phyloP scores from a whole-genome alignment of 2,888 invertebrate genomes.

The Pollenia angustigena region DNA sequence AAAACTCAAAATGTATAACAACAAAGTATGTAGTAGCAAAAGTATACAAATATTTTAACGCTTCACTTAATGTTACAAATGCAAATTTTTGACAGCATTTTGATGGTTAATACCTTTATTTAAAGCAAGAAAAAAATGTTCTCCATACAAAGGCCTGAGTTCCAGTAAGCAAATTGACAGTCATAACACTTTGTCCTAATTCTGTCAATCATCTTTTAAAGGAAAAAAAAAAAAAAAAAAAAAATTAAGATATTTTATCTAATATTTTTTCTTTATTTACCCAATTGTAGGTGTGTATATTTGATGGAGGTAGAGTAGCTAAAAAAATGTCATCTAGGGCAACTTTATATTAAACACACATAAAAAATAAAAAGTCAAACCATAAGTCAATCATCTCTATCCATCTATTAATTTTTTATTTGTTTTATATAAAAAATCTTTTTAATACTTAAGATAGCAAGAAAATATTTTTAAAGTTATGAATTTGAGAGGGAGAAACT shows the following conservation, averaged over 20 bases:
- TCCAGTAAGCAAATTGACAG: slow-evolving; percentile 14
- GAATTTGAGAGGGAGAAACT: slow-evolving; percentile 6
- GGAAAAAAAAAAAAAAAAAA: slow-evolving; percentile 15
- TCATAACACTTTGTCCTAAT: slow-evolving; percentile 75
- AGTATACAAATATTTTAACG: slow-evolving; percentile 76
- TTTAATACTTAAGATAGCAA: slow-evolving; percentile 24
- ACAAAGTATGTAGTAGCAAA: too few species aligned
- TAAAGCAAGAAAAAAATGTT: slow-evolving; percentile 13
- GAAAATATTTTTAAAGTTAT: slow-evolving; percentile 2
- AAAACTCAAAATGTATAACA: too few species aligned
- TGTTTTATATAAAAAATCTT: slow-evolving; percentile 14
- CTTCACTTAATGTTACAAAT: slow-evolving; percentile 80
- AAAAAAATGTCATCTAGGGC: not conserved
- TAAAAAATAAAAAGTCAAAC: slow-evolving; percentile 4
- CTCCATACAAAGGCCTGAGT: slow-evolving; percentile 5
- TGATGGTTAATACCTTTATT: slow-evolving; percentile 26
- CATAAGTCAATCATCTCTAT: slow-evolving; percentile 20
- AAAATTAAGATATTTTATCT: slow-evolving; percentile 36
- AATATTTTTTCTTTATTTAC: slow-evolving; percentile 29
- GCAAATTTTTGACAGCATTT: slow-evolving; percentile 76
- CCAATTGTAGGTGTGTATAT: slow-evolving; percentile 56
- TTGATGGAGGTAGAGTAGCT: slow-evolving; percentile 43
- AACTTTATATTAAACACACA: not conserved
- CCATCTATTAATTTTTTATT: slow-evolving; percentile 32
- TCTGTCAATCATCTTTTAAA: slow-evolving; percentile 79